phyloP scores from a whole-genome alignment of 2,888 invertebrate genomes.

The Apodemia mormo region DNA sequence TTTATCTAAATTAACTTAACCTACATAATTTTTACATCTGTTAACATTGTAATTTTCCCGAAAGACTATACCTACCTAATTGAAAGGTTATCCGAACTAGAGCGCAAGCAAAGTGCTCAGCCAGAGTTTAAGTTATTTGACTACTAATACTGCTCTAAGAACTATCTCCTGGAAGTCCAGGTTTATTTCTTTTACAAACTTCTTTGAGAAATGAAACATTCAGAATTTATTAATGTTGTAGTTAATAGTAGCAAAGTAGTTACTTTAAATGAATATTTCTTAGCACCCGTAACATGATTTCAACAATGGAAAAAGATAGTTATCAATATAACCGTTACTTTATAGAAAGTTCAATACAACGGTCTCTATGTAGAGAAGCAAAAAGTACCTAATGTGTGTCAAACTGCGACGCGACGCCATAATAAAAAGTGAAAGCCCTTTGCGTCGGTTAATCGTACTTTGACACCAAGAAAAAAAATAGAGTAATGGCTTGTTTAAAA shows the following conservation, averaged over 20 bases:
- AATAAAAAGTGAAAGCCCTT: conserved; percentile 24
- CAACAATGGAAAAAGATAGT: conserved; percentile 3
- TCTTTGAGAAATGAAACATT: no score
- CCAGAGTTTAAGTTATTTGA: no score
- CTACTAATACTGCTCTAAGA: no score
- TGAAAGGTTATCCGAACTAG: no score
- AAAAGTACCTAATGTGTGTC: conserved; percentile 21
- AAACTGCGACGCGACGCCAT: conserved; percentile 18
- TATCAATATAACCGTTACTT: conserved; percentile 7
- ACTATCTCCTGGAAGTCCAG: no score
- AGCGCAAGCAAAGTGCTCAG: no score
- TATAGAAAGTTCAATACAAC: conserved; percentile 20
- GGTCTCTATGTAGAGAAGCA: not conserved
- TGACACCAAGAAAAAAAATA: not conserved
- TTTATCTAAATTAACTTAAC: no score
- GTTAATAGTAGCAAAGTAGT: not conserved
- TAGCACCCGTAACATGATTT: not conserved
- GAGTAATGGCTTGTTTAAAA: not conserved
- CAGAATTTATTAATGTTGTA: no score
- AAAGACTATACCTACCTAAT: no score
- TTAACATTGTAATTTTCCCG: no score
- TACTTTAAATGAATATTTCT: not conserved
- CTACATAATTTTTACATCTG: no score
- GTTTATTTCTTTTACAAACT: no score
- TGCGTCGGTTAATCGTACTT: not conserved